phyloP scores from a whole-genome alignment of 2,888 invertebrate genomes.

The Conchocele bisecta region DNA sequence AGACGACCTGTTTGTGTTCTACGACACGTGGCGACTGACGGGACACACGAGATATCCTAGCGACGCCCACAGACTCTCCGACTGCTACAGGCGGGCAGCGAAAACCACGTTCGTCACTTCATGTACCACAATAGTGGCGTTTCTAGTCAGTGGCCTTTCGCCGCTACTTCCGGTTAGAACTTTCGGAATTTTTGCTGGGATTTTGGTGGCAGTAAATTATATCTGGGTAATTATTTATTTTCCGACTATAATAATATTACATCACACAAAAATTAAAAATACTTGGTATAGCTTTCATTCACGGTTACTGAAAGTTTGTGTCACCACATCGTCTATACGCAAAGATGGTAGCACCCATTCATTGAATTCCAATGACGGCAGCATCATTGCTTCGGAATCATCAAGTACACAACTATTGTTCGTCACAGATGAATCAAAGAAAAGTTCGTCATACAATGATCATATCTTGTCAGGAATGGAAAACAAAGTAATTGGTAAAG shows the following conservation, averaged over 20 bases:
- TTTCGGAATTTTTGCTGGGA: slow-evolving; percentile 77
- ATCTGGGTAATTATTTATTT: slow-evolving; percentile 80
- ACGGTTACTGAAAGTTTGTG: slow-evolving; percentile 22
- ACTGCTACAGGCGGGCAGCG: slow-evolving; percentile 75
- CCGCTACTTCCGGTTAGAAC: slow-evolving; percentile 74
- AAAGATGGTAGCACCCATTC: background rate
- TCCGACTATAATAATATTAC: slow-evolving; percentile 69
- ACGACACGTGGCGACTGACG: slow-evolving; percentile 77
- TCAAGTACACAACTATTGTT: background rate
- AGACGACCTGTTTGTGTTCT: slow-evolving; percentile 80
- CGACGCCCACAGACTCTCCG: slow-evolving; percentile 73
- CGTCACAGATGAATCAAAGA: background rate
- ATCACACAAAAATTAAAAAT: slow-evolving; percentile 51
- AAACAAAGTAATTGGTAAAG: background rate
- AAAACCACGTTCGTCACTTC: slow-evolving; percentile 79
- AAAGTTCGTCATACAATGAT: no score
- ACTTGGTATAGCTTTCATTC: slow-evolving; percentile 35
- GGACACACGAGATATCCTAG: slow-evolving; percentile 59
- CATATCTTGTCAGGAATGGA: no score
- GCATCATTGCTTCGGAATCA: background rate
- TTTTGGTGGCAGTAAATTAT: slow-evolving; percentile 78
- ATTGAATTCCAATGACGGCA: background rate
- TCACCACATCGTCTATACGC: background rate
- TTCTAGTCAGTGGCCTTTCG: slow-evolving; percentile 75
- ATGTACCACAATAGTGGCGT: slow-evolving; percentile 77